phyloP scores from a whole-genome alignment of 2,113 vertebrate species.

The Tonatia bakeri region DNA sequence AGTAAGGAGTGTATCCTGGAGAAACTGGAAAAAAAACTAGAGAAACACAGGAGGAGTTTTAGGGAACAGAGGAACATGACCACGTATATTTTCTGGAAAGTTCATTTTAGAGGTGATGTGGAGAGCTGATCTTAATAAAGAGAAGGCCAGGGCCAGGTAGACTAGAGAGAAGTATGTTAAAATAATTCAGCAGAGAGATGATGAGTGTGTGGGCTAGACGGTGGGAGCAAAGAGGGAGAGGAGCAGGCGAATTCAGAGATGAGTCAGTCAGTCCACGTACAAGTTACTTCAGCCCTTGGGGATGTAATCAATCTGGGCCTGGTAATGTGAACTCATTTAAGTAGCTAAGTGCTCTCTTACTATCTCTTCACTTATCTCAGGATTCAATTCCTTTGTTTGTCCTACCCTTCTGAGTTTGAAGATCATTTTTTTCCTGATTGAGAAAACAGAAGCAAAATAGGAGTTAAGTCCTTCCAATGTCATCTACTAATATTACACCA shows the following conservation, averaged over 20 bases:
- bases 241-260: neutral
- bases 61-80: neutral
- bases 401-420: slow-evolving; percentile 65
- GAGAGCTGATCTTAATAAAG: neutral
- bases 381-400: slow-evolving; percentile 72
- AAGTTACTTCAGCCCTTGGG: slow-evolving; percentile 30
- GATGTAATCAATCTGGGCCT: slow-evolving; percentile 45
- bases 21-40: neutral
- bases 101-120: neutral
- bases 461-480: slow-evolving; percentile 63
- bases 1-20: fast-evolving
- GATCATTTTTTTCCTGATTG: slow-evolving; percentile 71
- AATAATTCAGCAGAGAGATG: neutral
- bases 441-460: slow-evolving; percentile 75
- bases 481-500: slow-evolving; percentile 64
- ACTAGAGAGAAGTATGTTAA: neutral
- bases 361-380: slow-evolving; percentile 64
- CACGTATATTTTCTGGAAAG: neutral
- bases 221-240: neutral
- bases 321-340: slow-evolving; percentile 62
- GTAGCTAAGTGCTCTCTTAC: slow-evolving; percentile 66
- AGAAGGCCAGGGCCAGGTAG: neutral
- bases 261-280: slow-evolving; percentile 11
- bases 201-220: neutral
- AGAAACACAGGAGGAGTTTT: neutral